Evolutionary conservation across 2,797 vertebrate genomes (phyloP), one percentile per base, ranked within the genome.

Genomic region (Melanotaenia parkinsoni): DNA sequence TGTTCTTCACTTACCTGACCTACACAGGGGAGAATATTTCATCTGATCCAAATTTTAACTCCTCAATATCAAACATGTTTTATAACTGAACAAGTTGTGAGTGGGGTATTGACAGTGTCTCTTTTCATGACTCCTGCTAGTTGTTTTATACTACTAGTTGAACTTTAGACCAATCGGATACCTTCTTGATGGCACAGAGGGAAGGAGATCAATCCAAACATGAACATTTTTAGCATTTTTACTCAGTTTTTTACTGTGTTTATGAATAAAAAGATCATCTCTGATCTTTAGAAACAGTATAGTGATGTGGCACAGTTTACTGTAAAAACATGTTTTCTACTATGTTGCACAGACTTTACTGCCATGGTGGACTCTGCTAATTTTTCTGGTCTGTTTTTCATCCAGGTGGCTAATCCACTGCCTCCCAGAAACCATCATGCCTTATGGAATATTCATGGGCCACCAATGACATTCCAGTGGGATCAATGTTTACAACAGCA

Each of bases 351-450:
- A 4, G 32, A 0, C 24, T n/a, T 64, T 13, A 20, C 28, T 56
- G 67, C 32, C 9, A 11, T 24, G 4, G 20, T 47, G 3, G 53
- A 38, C 62, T 67, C 24, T 0, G 3, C 33, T 81, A 80, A 92
- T 61, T 70, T 32, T 72, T 53, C 77, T 87, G 54, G 54, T 91
- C 64, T 83, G 50, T 90, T 78, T 88, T 78, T 61, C 66, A 63
- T 77, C 33, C 69, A 94, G 91, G 90, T 87, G 82, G 84, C 90
- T 86, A 74, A 83, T 86, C 85, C 76, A 79, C 81, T 77, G 92
- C 90, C 91, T 90, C 84, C 90, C 71, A 89, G 85, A 86, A 83
- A 84, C 89, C 82, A 61, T 66, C 90, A 93, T 93, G 93, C 91
- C 92, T 94, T 92, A 90, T 81, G 86, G 91, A 89, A 86, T 87